Evolutionary conservation across 2,888 invertebrate species (phyloP), one percentile per base, ranked within the genome.

Genomic region (Fragum fragum): DNA sequence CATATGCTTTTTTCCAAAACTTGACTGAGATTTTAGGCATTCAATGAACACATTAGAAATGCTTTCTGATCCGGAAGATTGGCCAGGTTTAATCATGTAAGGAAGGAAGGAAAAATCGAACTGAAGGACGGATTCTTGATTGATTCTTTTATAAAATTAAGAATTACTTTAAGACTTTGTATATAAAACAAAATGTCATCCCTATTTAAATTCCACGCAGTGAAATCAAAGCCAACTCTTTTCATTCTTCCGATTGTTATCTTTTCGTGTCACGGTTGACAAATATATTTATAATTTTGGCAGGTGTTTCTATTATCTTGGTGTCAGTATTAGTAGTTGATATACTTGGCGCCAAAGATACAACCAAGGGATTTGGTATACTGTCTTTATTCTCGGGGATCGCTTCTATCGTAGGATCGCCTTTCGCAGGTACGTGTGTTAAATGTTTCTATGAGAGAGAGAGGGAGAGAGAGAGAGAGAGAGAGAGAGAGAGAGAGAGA

Each of bases 341-440:
- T 61, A 14, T 61, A 9, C 14, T 61, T 14, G 61, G 61, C 5
- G 21, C 61, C 16, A 26, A 61, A 61, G 36, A 32, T 18, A 32
- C 61, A 1, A 29, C 29, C 7, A 9, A 61, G n/a, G 61, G 32
- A 32, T n/a, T 61, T 61, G 61, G 61, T n/a, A 61, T 61, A 14
- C 61, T 61, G 1, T 11, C 18, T 32, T 32, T 61, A 18, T 61
- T 61, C n/a, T 61, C 61, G 16, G 61, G 61, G 14, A 29, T 61
- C 0, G 61, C 61, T 3, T 16, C 61, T 18, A 29, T 61, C n/a
- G 61, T 61, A 7, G 32, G 61, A 16, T 14, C 32, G 1, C 61
- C 61, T 32, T 32, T 61, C 18, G 61, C 32, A 61, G 61, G 61
- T 61, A 32, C 23, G 21, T 57, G 7, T 2, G 23, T 23, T n/a